These are phyloP conservation scores for Montipora sp. DNA, from an alignment of 64 coral and sea anemone species.

Conservation along the genomic window DNA sequence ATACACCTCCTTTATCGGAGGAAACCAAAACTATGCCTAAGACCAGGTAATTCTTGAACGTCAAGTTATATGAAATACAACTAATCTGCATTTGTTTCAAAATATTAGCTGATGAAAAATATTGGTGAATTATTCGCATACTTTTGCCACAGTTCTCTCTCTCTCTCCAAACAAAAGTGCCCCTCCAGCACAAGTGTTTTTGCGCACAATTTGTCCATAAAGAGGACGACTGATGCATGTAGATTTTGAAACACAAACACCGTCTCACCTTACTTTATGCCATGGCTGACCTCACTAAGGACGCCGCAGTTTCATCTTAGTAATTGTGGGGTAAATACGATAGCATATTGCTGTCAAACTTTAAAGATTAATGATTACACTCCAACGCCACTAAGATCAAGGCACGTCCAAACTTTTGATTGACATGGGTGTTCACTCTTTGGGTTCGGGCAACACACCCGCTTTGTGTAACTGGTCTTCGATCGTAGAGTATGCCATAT, in stretches of 20 bases:
- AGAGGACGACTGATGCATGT: neutral
- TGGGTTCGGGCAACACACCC: conserved; percentile 14
- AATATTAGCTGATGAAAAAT: neutral
- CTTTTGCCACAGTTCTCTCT: neutral
- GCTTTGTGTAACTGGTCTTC: neutral
- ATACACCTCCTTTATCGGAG: conserved; percentile 21
- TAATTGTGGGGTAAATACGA: conserved; percentile 93
- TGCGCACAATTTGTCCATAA: neutral
- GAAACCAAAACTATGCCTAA: conserved; percentile 39
- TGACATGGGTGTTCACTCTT: conserved; percentile 6
- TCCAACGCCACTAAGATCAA: conserved; percentile 5
- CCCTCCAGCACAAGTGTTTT: neutral
- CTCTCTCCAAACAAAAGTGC: neutral
- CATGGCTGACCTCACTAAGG: conserved; percentile 32
- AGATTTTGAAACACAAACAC: conserved; percentile 7
- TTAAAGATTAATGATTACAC: conserved; percentile 86
- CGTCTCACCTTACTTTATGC: conserved; percentile 31
- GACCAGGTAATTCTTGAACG: conserved; percentile 3
- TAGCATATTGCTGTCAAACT: conserved; percentile 79
- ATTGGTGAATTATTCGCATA: neutral
- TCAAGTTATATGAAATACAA: neutral
- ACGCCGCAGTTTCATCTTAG: conserved; percentile 54
- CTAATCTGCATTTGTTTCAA: neutral
- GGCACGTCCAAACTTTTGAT: conserved; percentile 11
- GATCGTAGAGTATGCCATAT: neutral